phyloP scores from a whole-genome alignment of 2,888 invertebrate species.

The Heliconius aoede region DNA sequence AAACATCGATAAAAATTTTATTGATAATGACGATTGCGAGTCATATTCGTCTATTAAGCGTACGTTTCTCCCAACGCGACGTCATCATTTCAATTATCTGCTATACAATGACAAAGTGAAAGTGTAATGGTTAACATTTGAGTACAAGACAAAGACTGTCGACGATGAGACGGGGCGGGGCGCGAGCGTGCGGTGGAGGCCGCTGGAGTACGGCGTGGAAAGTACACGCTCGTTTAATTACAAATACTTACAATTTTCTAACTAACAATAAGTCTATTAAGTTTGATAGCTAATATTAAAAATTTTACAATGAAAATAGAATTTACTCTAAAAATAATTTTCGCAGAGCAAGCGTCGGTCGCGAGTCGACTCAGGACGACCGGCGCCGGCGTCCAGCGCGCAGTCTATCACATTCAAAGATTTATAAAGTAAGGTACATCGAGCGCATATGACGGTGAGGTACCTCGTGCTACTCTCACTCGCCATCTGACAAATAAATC shows the following conservation, averaged over 20 bases:
- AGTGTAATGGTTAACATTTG: conserved; percentile 74
- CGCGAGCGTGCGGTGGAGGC: conserved; percentile 65
- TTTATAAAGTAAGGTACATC: conserved; percentile 75
- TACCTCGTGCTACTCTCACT: conserved; percentile 52
- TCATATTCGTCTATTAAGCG: conserved; percentile 78
- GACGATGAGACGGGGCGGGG: conserved; percentile 73
- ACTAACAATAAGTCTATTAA: conserved; percentile 79
- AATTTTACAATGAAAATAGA: conserved; percentile 84
- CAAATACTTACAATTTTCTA: conserved; percentile 81
- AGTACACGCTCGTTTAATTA: conserved; percentile 72
- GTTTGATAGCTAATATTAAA: conserved; percentile 79
- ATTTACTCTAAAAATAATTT: conserved; percentile 82
- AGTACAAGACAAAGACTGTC: conserved; percentile 79
- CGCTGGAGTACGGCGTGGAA: conserved; percentile 66
- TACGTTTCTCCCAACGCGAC: conserved; percentile 79
- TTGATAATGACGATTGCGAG: conserved; percentile 77
- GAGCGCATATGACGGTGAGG: conserved; percentile 54
- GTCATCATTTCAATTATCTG: conserved; percentile 67
- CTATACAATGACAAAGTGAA: conserved; percentile 74
- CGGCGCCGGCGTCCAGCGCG: conserved; percentile 67
- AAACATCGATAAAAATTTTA: conserved; percentile 84
- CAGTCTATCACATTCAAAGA: conserved; percentile 82
- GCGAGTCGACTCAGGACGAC: conserved; percentile 73
- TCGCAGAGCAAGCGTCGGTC: conserved; percentile 73
- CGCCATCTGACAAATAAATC: conserved; percentile 62